Base-by-base conservation (phyloP, 2,888 invertebrate genomes). In the Ephialtes manifestator region DNA sequence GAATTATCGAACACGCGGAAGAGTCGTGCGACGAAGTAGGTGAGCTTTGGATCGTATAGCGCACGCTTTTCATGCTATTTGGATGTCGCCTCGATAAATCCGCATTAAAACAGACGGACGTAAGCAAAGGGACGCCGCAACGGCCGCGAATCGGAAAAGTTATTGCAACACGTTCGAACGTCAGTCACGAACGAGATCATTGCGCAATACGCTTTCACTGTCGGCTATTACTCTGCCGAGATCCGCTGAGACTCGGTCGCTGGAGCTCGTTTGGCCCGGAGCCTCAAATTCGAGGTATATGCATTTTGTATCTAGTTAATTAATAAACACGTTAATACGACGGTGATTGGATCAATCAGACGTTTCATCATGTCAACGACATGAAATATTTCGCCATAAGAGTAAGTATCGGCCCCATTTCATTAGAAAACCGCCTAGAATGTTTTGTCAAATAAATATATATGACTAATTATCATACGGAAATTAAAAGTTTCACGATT, bases 131-230 rank as follows among this genome's bases (percentile, higher is more conserved):
- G 35, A 35, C 18, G 15, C n/a, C 63, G 58, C 63, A 46, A 53
- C 39, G 58, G 39, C 31, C 43, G 78, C 55, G 74, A 75, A 79
- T 79, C 78, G 71, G 78, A 79, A 79, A 78, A 79, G 58, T 20
- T 43, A 80, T 88, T 82, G 86, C 88, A 81, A 80, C 83, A 84
- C 74, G 39, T 48, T 65, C 81, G 80, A 80, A 79, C 82, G 63
- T 83, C 83, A 78, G 83, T 87, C 87, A 84, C 80, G 87, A 87
- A 86, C 70, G 83, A 80, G 85, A 85, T 86, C 67, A 87, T 89
- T 89, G 88, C 86, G 87, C 88, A 89, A 89, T 88, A 68, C 79
- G 87, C 89, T 89, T 89, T 89, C 89, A 88, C 89, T 88, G 82
- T 71, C 60, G n/a, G 53, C 48, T 18, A 71, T 46, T 46, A 74